Conservation (phyloP, 2,797 vertebrate species). For the Leptoclinus maculatus region DNA sequence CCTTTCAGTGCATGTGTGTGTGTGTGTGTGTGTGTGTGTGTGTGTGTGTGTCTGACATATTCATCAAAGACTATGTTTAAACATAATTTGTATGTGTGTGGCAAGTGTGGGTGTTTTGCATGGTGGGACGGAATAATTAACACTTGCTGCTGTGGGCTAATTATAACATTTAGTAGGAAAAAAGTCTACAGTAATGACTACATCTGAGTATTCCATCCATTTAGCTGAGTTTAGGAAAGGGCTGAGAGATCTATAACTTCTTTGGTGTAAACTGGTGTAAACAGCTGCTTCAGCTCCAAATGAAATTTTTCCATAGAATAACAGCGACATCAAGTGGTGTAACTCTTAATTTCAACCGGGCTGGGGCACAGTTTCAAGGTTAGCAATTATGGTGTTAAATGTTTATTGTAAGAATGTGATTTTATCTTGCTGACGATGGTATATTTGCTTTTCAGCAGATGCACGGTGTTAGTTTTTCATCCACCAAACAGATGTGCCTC, state of each 20-base stretch:
- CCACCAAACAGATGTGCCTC: neutral
- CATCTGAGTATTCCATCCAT: neutral
- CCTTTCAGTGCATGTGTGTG: neutral
- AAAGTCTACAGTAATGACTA: conserved; percentile 17
- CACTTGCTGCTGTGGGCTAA: conserved; percentile 17
- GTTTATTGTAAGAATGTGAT: conserved; percentile 33
- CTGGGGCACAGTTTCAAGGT: neutral
- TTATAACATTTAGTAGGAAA: conserved; percentile 30
- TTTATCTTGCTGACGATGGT: neutral
- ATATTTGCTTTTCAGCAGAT: neutral
- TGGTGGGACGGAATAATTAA: conserved; percentile 38
- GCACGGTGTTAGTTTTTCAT: neutral
- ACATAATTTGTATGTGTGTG: conserved; percentile 24
- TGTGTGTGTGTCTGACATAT: neutral
- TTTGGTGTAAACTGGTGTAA: neutral
- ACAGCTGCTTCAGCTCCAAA: neutral
- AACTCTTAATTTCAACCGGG: conserved; percentile 13
- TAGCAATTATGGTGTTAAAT: neutral
- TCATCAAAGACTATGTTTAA: conserved; percentile 8
- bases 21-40: neutral
- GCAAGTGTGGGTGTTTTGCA: conserved; percentile 27
- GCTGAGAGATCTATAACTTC: neutral
- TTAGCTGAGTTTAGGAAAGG: neutral
- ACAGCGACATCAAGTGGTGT: conserved; percentile 59
- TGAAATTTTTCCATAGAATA: neutral